These are phyloP conservation scores for Drosophila sp. DNA, from an alignment of 1,140 invertebrate species.

Conservation along the genomic window DNA sequence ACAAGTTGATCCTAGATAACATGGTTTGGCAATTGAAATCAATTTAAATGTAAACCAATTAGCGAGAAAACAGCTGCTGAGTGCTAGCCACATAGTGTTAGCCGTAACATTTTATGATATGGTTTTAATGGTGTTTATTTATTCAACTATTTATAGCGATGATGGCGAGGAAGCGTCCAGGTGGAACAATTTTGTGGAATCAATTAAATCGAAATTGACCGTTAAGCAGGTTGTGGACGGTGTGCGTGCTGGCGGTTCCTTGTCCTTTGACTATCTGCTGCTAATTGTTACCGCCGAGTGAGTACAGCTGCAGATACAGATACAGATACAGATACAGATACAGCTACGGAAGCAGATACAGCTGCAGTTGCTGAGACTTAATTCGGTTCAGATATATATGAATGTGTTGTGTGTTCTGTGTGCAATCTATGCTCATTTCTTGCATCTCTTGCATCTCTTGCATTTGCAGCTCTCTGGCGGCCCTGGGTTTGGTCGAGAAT, in stretches of 20 bases:
- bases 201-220: conserved; percentile 91
- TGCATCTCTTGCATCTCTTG: conserved; percentile 10
- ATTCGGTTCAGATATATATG: background rate
- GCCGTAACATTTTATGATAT: conserved; percentile 34
- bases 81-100: background rate
- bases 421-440: conserved; percentile 18
- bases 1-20: background rate
- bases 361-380: background rate
- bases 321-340: background rate
- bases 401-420: conserved; percentile 17
- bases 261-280: conserved; percentile 93
- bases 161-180: conserved; percentile 85
- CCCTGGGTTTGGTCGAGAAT: conserved; percentile 87
- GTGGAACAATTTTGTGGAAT: conserved; percentile 89
- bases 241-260: conserved; percentile 90
- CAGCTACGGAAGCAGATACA: background rate
- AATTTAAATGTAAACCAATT: conserved; percentile 19
- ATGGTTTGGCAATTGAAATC: background rate
- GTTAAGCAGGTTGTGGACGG: conserved; percentile 94
- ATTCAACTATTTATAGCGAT: conserved; percentile 46
- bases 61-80: background rate
- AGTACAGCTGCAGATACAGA: conserved; percentile 71
- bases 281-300: conserved; percentile 92
- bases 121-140: conserved; percentile 44
- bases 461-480: conserved; percentile 85